Conservation (phyloP, 2,888 invertebrate genomes). For the Chorisops tibialis region DNA sequence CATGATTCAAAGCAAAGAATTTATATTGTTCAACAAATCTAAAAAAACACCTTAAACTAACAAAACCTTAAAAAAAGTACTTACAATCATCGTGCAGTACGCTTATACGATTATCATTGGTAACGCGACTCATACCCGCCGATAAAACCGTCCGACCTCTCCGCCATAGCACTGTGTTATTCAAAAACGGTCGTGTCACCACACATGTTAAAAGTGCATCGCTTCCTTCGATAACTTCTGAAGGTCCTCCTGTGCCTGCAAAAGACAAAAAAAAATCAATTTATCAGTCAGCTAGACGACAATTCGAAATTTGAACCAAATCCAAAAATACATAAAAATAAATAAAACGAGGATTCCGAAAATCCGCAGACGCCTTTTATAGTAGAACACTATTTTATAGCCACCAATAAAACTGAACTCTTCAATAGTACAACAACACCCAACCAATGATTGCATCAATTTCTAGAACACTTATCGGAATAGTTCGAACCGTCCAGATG, state of each 20-base stretch:
- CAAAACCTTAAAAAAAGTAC: conserved; percentile 34
- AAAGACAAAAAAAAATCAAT: too few species aligned
- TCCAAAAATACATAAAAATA: not conserved
- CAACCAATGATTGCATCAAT: too few species aligned
- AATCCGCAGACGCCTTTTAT: too few species aligned
- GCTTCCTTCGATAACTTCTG: conserved; percentile 63
- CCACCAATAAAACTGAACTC: too few species aligned
- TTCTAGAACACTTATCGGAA: too few species aligned
- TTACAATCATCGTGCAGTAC: conserved; percentile 76
- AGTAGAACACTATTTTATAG: too few species aligned
- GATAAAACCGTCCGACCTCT: conserved; percentile 70
- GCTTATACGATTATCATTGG: conserved; percentile 68
- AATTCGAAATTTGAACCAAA: not conserved
- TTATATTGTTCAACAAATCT: too few species aligned
- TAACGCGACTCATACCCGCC: conserved; percentile 71
- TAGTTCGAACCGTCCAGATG: too few species aligned
- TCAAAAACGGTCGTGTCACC: conserved; percentile 59
- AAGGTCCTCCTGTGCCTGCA: conserved; percentile 50
- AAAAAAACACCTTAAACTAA: not conserved
- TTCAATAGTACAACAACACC: too few species aligned
- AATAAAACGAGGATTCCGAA: not conserved
- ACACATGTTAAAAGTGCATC: conserved; percentile 80
- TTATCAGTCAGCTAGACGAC: too few species aligned
- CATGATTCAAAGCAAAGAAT: too few species aligned
- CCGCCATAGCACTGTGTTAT: conserved; percentile 73